These are phyloP conservation scores for Drosophila buzzatii DNA, from an alignment of 2,888 invertebrate genomes.

Conservation along the genomic window DNA sequence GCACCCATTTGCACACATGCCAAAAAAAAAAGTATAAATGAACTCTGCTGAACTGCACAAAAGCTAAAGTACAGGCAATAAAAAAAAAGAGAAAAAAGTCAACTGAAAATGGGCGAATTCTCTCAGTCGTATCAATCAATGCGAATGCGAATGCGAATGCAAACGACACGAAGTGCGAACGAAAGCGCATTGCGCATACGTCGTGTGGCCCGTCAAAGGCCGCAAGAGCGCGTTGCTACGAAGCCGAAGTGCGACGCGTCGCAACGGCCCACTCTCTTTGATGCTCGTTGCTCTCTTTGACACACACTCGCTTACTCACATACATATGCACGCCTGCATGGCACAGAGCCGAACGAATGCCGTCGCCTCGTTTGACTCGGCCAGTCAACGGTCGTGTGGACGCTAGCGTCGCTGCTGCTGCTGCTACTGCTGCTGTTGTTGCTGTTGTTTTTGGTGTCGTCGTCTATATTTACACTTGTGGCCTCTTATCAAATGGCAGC, in stretches of 20 bases:
- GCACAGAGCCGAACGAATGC: constrained; percentile 23
- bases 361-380: constrained; percentile 58
- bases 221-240: constrained; percentile 22
- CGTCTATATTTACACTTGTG: constrained; percentile 83
- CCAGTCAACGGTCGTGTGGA: constrained; percentile 66
- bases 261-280: constrained; percentile 14
- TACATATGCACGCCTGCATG: neutral
- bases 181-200: constrained; percentile 68
- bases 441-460: constrained; percentile 55
- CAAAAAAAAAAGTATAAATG: constrained; percentile 50
- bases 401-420: constrained; percentile 47
- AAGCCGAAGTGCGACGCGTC: neutral
- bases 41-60: constrained; percentile 71
- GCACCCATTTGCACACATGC: constrained; percentile 41
- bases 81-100: neutral
- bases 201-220: constrained; percentile 45
- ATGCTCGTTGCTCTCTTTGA: constrained; percentile 44
- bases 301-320: constrained; percentile 2
- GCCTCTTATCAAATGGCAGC: constrained; percentile 82
- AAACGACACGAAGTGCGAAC: constrained; percentile 20
- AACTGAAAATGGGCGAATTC: constrained; percentile 34
- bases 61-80: constrained; percentile 62
- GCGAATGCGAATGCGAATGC: constrained; percentile 20
- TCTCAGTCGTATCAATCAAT: constrained; percentile 52
- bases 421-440: constrained; percentile 34